Conservation (phyloP, 1,140 invertebrate genomes). For the Lysiphlebus fabarum region DNA sequence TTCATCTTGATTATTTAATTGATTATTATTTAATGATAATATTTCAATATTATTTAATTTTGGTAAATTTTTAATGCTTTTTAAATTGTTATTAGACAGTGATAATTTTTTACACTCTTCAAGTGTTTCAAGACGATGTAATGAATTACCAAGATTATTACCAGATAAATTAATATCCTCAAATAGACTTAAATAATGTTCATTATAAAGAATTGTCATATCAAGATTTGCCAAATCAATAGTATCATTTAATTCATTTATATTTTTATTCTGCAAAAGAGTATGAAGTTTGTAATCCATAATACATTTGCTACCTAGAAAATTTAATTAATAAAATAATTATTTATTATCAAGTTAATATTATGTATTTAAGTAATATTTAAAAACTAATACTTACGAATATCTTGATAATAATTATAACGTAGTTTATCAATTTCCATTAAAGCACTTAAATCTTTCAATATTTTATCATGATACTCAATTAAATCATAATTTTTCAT, state of each 20-base stretch:
- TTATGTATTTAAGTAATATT: too few species aligned
- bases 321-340: too few species aligned
- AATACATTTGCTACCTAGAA: constrained; percentile 60
- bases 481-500: constrained; percentile 70
- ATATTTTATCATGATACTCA: constrained; percentile 61
- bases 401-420: constrained; percentile 74
- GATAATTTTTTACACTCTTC: constrained; percentile 44
- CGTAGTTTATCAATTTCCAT: constrained; percentile 68
- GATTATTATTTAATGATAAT: constrained; percentile 42
- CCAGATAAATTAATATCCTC: constrained; percentile 46
- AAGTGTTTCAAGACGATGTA: constrained; percentile 44
- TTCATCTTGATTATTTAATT: constrained; percentile 38
- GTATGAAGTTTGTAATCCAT: constrained; percentile 57
- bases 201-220: constrained; percentile 53
- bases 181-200: constrained; percentile 54
- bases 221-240: constrained; percentile 48
- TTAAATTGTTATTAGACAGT: constrained; percentile 43
- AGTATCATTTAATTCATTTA: constrained; percentile 27
- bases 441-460: constrained; percentile 63
- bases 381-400: too few species aligned
- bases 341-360: too few species aligned
- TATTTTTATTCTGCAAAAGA: constrained; percentile 37
- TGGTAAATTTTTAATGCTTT: constrained; percentile 40
- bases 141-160: constrained; percentile 40
- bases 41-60: constrained; percentile 38